These are phyloP conservation scores for Mycalesis mineus DNA, from an alignment of 2,888 invertebrate species.

Conservation along the genomic window DNA sequence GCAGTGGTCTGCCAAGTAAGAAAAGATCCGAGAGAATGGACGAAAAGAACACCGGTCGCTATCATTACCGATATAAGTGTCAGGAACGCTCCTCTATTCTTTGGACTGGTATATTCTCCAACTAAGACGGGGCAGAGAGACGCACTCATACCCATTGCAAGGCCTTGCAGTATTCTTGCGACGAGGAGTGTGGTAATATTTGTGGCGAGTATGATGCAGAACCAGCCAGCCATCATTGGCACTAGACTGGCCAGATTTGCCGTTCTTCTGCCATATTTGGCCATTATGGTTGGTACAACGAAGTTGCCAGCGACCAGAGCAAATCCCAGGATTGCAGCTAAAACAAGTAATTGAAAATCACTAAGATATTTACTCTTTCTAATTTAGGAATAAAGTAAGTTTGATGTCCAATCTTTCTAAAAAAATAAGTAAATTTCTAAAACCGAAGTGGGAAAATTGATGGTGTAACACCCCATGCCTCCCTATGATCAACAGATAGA, in stretches of 20 bases:
- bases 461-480: too few species aligned
- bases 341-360: slow-evolving; percentile 28
- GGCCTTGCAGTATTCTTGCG: slow-evolving; percentile 59
- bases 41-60: slow-evolving; percentile 76
- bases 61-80: slow-evolving; percentile 79
- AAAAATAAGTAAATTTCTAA: too few species aligned
- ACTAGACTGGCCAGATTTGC: slow-evolving; percentile 66
- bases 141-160: slow-evolving; percentile 75
- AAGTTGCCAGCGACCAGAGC: slow-evolving; percentile 53
- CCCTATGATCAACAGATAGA: too few species aligned
- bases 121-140: slow-evolving; percentile 70
- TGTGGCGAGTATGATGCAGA: slow-evolving; percentile 54
- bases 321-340: slow-evolving; percentile 56
- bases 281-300: slow-evolving; percentile 63
- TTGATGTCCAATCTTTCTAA: too few species aligned
- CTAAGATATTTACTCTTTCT: too few species aligned
- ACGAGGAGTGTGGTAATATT: slow-evolving; percentile 51
- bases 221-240: slow-evolving; percentile 74
- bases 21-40: slow-evolving; percentile 80
- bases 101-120: slow-evolving; percentile 77
- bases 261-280: slow-evolving; percentile 71
- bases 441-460: too few species aligned
- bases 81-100: slow-evolving; percentile 78
- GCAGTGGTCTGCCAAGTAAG: slow-evolving; percentile 76
- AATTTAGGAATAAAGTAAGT: too few species aligned